Base-by-base conservation (phyloP, 2,113 vertebrate genomes). In the Martes martes region DNA sequence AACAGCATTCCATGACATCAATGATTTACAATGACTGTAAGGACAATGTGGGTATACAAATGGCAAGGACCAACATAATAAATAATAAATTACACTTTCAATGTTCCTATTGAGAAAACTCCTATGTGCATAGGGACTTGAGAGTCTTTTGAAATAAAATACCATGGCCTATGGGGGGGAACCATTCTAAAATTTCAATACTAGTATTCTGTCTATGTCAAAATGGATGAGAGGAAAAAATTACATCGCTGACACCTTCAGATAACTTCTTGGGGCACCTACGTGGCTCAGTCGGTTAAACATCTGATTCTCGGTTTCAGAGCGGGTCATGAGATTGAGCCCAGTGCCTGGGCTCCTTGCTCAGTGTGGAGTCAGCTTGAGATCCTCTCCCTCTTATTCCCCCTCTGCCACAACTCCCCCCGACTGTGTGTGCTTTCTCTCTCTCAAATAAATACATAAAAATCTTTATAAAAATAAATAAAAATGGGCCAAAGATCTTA, bases 131-230 rank as follows among this genome's bases (percentile, higher is more conserved):
- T n/a, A 67, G 50, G 19, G 16, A 76, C 76, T 89, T 89, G 50
- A 39, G 61, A 23, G 31, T 89, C 79, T 71, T 61, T 33, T 85
- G n/a, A 42, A 89, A 80, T 73, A 94, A 94, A 92, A 91, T 26
- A 42, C 21, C 45, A 63, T 19, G 36, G 81, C 36, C 42, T 28
- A 69, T 31, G 16, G 4, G 1, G 63, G n/a, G 31, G 61, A 57
- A 52, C 1, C 52, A 91, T 82, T 96, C 42, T 65, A 85, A 85
- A 93, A 90, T 93, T 94, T 94, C 23, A 94, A 39, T n/a, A 82
- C 65, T 76, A 31, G 79, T 79, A 83, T n/a, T 50, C 14, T 84
- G 10, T 28, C 47, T 71, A 73, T 65, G 65, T n/a, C 19, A 86
- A 92, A 42, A 86, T 39, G 8, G 8, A 74, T 26, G 83, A 74